Conservation (phyloP, 2,113 vertebrate species). For the Pedionomus torquatus region DNA sequence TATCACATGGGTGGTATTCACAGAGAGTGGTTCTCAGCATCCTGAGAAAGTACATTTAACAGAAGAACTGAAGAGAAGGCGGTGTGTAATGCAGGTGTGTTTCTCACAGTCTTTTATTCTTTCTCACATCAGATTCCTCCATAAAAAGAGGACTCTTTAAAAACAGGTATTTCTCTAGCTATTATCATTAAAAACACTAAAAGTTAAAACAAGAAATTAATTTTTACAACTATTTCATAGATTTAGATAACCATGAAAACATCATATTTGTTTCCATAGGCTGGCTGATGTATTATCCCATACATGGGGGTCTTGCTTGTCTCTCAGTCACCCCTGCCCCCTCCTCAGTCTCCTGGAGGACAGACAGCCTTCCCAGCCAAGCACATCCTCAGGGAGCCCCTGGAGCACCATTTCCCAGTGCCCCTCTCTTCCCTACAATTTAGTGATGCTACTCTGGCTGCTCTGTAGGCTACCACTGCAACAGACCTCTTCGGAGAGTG, state of each 20-base stretch:
- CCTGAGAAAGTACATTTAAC: neutral
- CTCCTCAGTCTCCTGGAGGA: neutral
- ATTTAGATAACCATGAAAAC: neutral
- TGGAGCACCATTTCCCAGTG: neutral
- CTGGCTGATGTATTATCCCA: neutral
- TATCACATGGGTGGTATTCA: neutral
- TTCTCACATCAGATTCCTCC: neutral
- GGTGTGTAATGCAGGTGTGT: neutral
- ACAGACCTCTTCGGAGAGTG: fast-evolving
- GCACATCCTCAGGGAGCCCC: neutral
- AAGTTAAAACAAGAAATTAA: neutral
- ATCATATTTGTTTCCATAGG: neutral
- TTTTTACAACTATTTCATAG: neutral
- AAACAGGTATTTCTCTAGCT: neutral
- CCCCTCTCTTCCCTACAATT: neutral
- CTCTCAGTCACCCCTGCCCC: neutral
- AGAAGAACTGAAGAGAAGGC: neutral
- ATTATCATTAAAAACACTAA: neutral
- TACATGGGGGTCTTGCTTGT: fast-evolving
- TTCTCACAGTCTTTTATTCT: neutral
- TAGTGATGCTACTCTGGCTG: neutral
- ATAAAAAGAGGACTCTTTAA: neutral
- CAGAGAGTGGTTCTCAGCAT: neutral
- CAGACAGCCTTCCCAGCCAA: neutral
- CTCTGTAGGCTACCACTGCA: neutral